Conservation (phyloP, 2,888 invertebrate species). For the Eustalomyia histrio region DNA sequence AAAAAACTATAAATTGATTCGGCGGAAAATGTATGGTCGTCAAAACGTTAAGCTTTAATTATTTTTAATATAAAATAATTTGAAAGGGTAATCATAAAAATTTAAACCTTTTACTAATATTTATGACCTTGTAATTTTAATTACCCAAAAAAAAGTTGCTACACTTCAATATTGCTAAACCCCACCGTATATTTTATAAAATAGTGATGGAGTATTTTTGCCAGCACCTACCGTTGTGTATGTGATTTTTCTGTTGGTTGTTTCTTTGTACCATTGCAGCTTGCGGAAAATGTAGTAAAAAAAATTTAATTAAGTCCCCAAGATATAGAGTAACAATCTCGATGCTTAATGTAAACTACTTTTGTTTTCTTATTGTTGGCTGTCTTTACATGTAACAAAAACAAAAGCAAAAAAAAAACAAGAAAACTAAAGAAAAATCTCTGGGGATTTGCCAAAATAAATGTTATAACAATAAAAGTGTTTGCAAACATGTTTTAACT, state of each 20-base stretch:
- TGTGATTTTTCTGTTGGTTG: background rate
- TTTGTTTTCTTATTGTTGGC: conserved; percentile 53
- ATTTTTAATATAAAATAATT: too few relatives aligned
- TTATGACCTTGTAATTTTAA: background rate
- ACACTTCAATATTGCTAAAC: background rate
- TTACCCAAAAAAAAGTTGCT: too few relatives aligned
- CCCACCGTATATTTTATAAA: background rate
- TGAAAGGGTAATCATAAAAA: too few relatives aligned
- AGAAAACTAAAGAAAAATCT: conserved; percentile 33
- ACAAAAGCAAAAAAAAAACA: conserved; percentile 37
- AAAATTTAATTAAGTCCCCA: conserved; percentile 65
- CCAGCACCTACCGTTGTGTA: conserved; percentile 1
- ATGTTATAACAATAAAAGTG: conserved; percentile 64
- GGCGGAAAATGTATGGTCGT: too few relatives aligned
- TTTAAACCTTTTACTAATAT: too few relatives aligned
- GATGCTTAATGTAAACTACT: conserved; percentile 55
- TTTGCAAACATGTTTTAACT: conserved; percentile 64
- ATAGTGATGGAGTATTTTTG: conserved; percentile 2
- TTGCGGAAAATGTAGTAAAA: conserved; percentile 44
- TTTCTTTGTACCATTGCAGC: conserved; percentile 19
- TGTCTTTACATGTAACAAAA: conserved; percentile 29
- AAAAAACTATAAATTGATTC: too few relatives aligned
- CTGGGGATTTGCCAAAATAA: conserved; percentile 62
- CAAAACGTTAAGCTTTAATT: too few relatives aligned
- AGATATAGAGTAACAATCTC: conserved; percentile 65